These are phyloP conservation scores for Acrobasis suavella DNA, from an alignment of 2,888 invertebrate species.

Conservation along the genomic window DNA sequence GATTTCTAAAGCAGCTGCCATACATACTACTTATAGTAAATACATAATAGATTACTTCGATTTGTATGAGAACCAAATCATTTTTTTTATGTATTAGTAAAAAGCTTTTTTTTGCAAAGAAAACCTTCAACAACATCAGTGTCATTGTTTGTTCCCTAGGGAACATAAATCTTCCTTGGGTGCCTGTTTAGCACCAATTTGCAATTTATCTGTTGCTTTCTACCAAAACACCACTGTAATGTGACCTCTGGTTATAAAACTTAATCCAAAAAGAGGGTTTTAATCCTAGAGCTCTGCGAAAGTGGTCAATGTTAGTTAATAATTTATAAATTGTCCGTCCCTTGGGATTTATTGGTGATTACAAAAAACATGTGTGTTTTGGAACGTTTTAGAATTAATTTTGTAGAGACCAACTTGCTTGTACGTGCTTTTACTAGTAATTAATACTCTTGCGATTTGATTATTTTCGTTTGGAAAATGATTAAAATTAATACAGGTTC, in stretches of 20 bases:
- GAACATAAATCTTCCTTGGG: constrained; percentile 22
- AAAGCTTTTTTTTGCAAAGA: not conserved
- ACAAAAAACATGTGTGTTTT: constrained; percentile 19
- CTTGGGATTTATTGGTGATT: constrained; percentile 14
- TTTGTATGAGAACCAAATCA: not conserved
- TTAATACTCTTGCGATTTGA: not conserved
- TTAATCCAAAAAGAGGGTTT: not conserved
- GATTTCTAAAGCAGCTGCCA: no score
- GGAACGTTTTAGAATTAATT: not conserved
- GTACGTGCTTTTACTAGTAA: not conserved
- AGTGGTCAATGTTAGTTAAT: constrained; percentile 23
- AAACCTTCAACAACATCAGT: constrained; percentile 20
- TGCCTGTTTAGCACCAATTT: constrained; percentile 25
- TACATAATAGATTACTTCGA: not conserved
- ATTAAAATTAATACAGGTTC: no score
- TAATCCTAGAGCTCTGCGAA: constrained; percentile 8
- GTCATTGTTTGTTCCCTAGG: constrained; percentile 19
- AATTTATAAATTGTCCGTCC: constrained; percentile 24
- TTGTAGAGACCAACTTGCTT: not conserved
- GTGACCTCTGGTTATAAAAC: constrained; percentile 6
- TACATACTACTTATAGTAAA: no score
- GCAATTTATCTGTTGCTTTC: constrained; percentile 26
- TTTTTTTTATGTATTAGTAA: not conserved
- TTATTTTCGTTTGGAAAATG: not conserved
- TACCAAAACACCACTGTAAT: constrained; percentile 11